Conservation (phyloP, 2,888 invertebrate genomes). For the Ptilodon capucinus region DNA sequence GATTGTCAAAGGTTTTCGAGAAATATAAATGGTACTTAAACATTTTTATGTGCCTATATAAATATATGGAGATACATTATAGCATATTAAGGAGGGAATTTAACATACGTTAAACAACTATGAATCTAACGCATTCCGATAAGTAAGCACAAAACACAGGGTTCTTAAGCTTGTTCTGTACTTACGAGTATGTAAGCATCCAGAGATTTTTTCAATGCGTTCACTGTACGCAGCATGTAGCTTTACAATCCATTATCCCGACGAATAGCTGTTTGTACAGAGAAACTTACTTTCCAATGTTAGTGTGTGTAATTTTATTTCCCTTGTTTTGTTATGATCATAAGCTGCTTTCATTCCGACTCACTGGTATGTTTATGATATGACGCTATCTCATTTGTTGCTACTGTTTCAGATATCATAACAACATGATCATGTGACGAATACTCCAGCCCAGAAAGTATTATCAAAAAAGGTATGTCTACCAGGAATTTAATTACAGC, state of each 20-base stretch:
- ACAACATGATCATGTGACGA: too few relatives aligned
- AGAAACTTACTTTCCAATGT: slow-evolving; percentile 73
- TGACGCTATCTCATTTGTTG: slow-evolving; percentile 2
- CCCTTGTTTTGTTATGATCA: slow-evolving; percentile 45
- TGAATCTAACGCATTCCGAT: too few relatives aligned
- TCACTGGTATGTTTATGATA: slow-evolving; percentile 17
- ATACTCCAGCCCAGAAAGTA: too few relatives aligned
- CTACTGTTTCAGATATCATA: not conserved
- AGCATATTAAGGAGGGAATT: too few relatives aligned
- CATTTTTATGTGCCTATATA: too few relatives aligned
- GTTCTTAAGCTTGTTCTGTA: too few relatives aligned
- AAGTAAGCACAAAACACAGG: too few relatives aligned
- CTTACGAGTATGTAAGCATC: not conserved
- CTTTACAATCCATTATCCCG: slow-evolving; percentile 52
- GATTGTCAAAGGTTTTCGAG: too few relatives aligned
- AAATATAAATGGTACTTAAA: too few relatives aligned
- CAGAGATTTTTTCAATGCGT: not conserved
- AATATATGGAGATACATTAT: too few relatives aligned
- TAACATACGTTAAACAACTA: too few relatives aligned
- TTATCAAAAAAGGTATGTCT: too few relatives aligned
- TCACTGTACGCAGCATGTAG: slow-evolving; percentile 29
- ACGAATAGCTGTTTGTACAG: slow-evolving; percentile 64
- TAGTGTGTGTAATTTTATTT: slow-evolving; percentile 56
- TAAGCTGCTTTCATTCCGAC: slow-evolving; percentile 38
- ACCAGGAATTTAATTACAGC: not conserved